These are phyloP conservation scores for Neodiprion pinetum DNA, from an alignment of 1,140 invertebrate genomes.

Conservation along the genomic window DNA sequence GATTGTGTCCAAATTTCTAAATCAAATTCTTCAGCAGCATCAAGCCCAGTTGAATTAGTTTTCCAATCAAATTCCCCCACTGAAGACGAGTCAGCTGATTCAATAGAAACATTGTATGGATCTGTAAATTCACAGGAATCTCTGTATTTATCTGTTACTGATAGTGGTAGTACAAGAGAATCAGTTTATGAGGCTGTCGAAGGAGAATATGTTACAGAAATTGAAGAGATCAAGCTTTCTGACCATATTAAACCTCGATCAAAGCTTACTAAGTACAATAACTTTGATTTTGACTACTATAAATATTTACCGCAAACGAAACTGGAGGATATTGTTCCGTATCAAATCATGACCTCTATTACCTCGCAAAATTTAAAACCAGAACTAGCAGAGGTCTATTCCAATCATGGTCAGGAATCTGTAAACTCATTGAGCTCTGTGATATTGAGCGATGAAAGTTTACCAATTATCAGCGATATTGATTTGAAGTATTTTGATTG, in stretches of 20 bases:
- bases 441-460: neutral
- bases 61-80: neutral
- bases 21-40: neutral
- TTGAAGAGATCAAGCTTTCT: neutral
- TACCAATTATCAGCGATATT: neutral
- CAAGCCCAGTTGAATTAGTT: slow-evolving; percentile 7
- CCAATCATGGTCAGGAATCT: neutral
- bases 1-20: neutral
- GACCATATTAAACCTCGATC: slow-evolving; percentile 25
- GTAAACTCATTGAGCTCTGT: neutral
- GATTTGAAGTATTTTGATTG: neutral
- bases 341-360: neutral
- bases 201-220: slow-evolving; percentile 11
- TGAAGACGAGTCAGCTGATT: slow-evolving; percentile 19
- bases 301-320: too few species aligned
- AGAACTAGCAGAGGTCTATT: neutral
- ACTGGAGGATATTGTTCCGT: neutral
- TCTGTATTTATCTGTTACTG: slow-evolving; percentile 21
- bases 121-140: slow-evolving; percentile 28
- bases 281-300: neutral
- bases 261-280: slow-evolving; percentile 30
- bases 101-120: slow-evolving; percentile 26
- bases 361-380: slow-evolving; percentile 8
- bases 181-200: neutral
- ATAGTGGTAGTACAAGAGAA: slow-evolving; percentile 13